Evolutionary conservation across 1,140 invertebrate genomes (phyloP), one percentile per base, ranked within the genome.

Genomic region (Lepidurus arcticus): DNA sequence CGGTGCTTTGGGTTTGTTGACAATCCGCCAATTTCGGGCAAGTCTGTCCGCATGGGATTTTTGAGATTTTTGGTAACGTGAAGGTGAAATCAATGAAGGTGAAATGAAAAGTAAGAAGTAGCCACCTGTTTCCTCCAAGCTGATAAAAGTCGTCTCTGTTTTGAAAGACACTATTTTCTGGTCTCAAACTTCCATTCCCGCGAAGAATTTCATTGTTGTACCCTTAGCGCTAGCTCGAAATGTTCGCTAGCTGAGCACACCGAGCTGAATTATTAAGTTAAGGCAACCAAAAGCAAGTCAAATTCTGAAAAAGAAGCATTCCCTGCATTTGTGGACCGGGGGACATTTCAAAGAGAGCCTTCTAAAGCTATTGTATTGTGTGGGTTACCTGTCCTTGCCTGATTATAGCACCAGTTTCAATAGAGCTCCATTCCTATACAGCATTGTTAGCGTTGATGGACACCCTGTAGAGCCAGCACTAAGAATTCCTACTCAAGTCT

Each of bases 351-450:
- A 65, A 65, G 53, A 65, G 9, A 1, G 9, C 21, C 21, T 65
- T 65, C 53, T 65, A 65, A 65, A 65, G 13, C 53, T 65, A 65
- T 65, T 65, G 53, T 65, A 13, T 65, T 21, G 16, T 65, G 53
- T 65, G 53, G 53, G 53, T 65, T 65, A 65, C 53, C 53, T 65
- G 53, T 65, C 53, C 53, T 65, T 65, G 53, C 53, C 53, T 65
- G 53, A 65, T 65, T 65, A 65, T 65, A 65, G 53, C 53, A 65
- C 53, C 53, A 65, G 53, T 65, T 65, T 65, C 53, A 65, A 65
- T 65, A 65, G 53, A 65, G 53, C 53, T 65, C 53, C 53, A 65
- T 65, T 65, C 53, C 53, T 65, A n/a, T 65, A 65, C 53, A 65
- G 10, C 53, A 65, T 65, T 65, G 53, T 65, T 65, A 65, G 21